Conservation (phyloP, 2,113 vertebrate genomes). For the Carassius carassius region DNA sequence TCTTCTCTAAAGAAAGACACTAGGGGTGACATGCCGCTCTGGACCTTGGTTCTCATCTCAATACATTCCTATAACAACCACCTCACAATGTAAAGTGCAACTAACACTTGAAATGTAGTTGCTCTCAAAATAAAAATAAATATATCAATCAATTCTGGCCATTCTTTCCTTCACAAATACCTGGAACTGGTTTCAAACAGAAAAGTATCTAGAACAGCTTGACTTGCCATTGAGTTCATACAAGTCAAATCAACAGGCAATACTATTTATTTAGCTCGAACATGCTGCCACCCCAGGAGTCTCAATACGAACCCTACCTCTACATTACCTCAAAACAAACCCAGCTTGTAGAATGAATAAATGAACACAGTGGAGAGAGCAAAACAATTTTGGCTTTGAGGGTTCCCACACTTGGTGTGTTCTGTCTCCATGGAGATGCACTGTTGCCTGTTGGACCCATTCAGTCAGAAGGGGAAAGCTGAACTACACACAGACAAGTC, state of each 20-base stretch:
- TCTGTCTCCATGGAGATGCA: constrained; percentile 63
- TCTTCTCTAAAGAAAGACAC: not conserved
- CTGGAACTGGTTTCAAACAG: not conserved
- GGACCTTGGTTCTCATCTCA: not conserved
- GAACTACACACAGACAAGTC: constrained; percentile 49
- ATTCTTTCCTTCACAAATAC: not conserved
- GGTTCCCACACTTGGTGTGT: constrained; percentile 54
- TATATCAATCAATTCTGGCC: not conserved
- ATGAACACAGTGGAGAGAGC: constrained; percentile 47
- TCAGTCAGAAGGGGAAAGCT: constrained; percentile 54
- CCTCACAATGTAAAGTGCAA: not conserved
- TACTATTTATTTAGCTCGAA: not conserved
- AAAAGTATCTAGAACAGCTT: not conserved
- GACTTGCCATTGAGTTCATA: not conserved
- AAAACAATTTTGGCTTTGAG: constrained; percentile 62
- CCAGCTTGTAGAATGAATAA: constrained; percentile 54
- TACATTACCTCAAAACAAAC: constrained; percentile 16
- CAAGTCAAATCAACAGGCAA: constrained; percentile 7
- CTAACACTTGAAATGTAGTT: not conserved
- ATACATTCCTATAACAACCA: not conserved
- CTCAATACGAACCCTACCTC: constrained; percentile 1
- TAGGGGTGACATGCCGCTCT: not conserved
- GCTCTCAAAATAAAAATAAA: not conserved
- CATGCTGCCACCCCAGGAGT: constrained; percentile 13
- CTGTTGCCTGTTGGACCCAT: constrained; percentile 56